A percentile compares a stretch with the other conserved stretches of the same genome.
These are phyloP conservation scores for Lutjanus campechanus DNA, from an alignment of 2,797 vertebrate species.

Conservation along the genomic window DNA sequence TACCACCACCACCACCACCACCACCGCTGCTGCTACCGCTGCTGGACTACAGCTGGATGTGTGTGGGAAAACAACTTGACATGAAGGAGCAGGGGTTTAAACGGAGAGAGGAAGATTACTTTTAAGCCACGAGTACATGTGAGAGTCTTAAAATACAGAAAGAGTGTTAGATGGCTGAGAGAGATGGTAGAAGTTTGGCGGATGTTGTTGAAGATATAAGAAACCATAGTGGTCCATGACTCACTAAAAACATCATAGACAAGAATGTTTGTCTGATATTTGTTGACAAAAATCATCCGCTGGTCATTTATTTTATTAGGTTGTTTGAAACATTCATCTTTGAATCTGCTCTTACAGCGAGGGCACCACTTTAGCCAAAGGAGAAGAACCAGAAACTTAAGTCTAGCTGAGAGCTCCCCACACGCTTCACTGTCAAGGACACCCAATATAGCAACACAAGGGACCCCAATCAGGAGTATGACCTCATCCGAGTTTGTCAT, in stretches of 20 bases:
- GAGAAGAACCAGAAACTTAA: background rate
- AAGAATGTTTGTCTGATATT: constrained; percentile 3
- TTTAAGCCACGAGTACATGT: constrained; percentile 14
- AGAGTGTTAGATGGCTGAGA: background rate
- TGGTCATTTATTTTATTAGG: constrained; percentile 1
- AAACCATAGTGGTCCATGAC: background rate
- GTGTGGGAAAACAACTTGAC: constrained; percentile 52
- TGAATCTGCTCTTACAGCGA: constrained; percentile 7
- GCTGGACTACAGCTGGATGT: constrained; percentile 63
- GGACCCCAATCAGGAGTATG: background rate
- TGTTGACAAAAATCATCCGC: background rate
- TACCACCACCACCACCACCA: constrained; percentile 6
- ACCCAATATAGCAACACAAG: background rate
- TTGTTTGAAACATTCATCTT: constrained; percentile 7
- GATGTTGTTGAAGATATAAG: background rate
- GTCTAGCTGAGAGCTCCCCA: constrained; percentile 8
- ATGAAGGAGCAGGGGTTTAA: constrained; percentile 45
- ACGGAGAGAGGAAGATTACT: constrained; percentile 24
- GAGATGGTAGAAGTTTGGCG: background rate
- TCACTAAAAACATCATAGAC: background rate
- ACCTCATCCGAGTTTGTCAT: constrained; percentile 8
- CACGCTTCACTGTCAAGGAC: background rate
- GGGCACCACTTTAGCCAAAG: background rate
- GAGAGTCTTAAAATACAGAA: constrained; percentile 19
- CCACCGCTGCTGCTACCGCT: constrained; percentile 23